These are phyloP conservation scores for Camelus bactrianus DNA, from an alignment of 2,113 vertebrate species.

Conservation along the genomic window DNA sequence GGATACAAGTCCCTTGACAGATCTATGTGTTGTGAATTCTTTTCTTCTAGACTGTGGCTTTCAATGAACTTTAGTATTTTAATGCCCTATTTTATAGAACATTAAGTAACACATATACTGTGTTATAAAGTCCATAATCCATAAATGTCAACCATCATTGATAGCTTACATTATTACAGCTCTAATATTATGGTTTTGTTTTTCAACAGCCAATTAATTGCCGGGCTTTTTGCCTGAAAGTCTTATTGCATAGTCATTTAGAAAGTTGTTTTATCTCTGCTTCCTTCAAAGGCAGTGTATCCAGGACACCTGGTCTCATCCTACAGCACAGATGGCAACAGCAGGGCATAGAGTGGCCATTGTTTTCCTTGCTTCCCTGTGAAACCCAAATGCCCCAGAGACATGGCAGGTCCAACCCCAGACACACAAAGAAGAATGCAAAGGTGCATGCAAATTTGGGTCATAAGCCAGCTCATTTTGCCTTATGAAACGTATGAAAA, in stretches of 20 bases:
- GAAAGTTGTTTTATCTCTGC: conserved; percentile 16
- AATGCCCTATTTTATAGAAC: neutral
- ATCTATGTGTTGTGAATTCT: neutral
- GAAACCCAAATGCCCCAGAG: neutral
- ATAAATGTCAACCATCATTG: neutral
- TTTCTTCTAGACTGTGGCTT: neutral
- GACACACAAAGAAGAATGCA: conserved; percentile 41
- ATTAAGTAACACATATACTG: neutral
- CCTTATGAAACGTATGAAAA: conserved; percentile 70
- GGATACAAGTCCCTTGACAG: neutral
- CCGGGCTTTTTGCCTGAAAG: neutral
- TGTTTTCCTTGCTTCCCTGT: neutral
- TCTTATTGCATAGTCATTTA: neutral
- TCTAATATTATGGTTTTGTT: conserved; percentile 2
- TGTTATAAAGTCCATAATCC: neutral
- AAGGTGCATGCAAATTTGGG: conserved; percentile 68
- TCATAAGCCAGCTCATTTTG: conserved; percentile 14
- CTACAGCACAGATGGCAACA: neutral
- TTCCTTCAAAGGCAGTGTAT: conserved; percentile 1
- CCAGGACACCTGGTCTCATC: neutral
- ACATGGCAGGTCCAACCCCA: neutral
- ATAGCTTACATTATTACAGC: neutral
- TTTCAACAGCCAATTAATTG: neutral
- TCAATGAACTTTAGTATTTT: neutral
- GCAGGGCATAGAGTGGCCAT: neutral